Evolutionary conservation across 2,888 invertebrate species (phyloP).

Genomic region (Conus canariensis): DNA sequence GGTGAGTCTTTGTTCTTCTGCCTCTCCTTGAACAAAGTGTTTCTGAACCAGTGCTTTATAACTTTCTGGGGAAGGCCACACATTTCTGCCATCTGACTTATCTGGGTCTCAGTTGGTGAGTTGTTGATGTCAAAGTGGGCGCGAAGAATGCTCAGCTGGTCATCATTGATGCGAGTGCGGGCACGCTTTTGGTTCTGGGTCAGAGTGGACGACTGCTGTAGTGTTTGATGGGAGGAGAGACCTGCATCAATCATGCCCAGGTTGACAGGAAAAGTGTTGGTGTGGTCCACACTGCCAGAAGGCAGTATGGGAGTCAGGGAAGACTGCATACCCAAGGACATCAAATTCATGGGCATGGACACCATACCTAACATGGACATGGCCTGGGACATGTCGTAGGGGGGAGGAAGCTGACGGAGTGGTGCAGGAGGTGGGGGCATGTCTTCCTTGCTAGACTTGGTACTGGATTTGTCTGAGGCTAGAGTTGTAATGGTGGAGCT

Average conservation of each 20-base stretch:
- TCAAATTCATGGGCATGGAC: constrained; percentile 73
- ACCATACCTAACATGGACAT: constrained; percentile 90
- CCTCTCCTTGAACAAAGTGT: constrained; percentile 98
- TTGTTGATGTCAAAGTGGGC: constrained; percentile 99
- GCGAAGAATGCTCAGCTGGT: constrained; percentile 97
- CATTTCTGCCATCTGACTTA: constrained; percentile 98
- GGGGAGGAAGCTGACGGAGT: constrained; percentile 56
- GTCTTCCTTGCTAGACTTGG: constrained; percentile 56
- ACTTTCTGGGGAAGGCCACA: constrained; percentile 99
- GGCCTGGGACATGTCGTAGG: constrained; percentile 83
- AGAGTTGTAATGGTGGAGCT: constrained; percentile 5
- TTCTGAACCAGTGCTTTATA: constrained; percentile 99
- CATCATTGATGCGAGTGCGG: constrained; percentile 98
- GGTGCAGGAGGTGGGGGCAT: constrained; percentile 81
- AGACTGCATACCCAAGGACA: constrained; percentile 95
- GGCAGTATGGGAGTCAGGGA: constrained; percentile 91
- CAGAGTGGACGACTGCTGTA: constrained; percentile 78
- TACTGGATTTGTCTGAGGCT: constrained; percentile 48
- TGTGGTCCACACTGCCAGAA: constrained; percentile 85
- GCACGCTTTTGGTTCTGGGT: constrained; percentile 87
- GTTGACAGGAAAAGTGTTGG: constrained; percentile 52
- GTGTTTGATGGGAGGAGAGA: constrained; percentile 81
- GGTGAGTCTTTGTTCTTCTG: constrained; percentile 99
- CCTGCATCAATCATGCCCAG: constrained; percentile 53
- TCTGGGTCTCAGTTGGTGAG: constrained; percentile 99